These are phyloP conservation scores for Montipora efflorescens DNA, from an alignment of 64 coral and sea anemone genomes.

Conservation along the genomic window DNA sequence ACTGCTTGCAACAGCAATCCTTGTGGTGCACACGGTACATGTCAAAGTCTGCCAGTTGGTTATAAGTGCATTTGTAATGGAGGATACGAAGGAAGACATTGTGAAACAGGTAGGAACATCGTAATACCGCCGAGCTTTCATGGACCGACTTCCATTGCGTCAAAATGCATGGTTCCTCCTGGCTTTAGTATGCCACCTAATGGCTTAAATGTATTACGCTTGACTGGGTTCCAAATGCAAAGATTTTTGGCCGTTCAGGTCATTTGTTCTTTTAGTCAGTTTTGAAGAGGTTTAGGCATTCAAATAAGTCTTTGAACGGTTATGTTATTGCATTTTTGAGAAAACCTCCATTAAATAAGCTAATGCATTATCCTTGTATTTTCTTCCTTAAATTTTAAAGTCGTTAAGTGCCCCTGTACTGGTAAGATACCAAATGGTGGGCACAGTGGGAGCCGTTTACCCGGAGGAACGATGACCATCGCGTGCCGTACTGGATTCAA, in stretches of 20 bases:
- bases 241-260: no score
- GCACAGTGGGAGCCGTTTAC: background rate
- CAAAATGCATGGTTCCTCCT: no score
- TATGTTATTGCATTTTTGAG: no score
- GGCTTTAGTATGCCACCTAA: no score
- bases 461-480: slow-evolving; percentile 15
- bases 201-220: no score
- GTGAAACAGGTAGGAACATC: slow-evolving; percentile 65
- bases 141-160: no score
- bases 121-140: no score
- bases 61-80: slow-evolving; percentile 75
- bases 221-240: no score
- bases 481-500: slow-evolving; percentile 53
- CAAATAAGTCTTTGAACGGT: no score
- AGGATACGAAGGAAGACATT: slow-evolving; percentile 83
- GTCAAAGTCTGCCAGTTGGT: slow-evolving; percentile 70
- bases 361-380: background rate
- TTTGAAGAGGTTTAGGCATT: no score
- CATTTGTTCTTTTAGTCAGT: no score
- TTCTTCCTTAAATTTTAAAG: background rate
- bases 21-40: slow-evolving; percentile 73
- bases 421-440: slow-evolving; percentile 59
- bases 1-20: slow-evolving; percentile 63
- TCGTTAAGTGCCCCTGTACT: slow-evolving; percentile 61
- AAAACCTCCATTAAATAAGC: no score